These are phyloP conservation scores for Nannobrachium achirus DNA, from an alignment of 2,113 vertebrate species.

Conservation along the genomic window DNA sequence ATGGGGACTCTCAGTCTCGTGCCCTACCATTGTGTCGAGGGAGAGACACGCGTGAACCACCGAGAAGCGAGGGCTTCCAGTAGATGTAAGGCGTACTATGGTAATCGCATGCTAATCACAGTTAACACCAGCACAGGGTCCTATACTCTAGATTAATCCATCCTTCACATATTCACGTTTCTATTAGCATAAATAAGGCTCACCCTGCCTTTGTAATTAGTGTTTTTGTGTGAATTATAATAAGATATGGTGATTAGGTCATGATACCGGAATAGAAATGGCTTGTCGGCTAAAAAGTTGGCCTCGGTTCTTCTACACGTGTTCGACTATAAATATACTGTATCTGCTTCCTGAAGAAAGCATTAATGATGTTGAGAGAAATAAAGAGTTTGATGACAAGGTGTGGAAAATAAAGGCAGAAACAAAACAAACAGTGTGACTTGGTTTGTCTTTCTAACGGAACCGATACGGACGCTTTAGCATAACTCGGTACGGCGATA, in stretches of 20 bases:
- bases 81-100: constrained; percentile 73
- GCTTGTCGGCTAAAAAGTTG: constrained; percentile 67
- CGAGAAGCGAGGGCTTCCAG: constrained; percentile 60
- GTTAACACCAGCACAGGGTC: constrained; percentile 77
- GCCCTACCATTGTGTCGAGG: constrained; percentile 50
- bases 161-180: constrained; percentile 78
- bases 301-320: constrained; percentile 58
- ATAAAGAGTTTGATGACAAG: constrained; percentile 62
- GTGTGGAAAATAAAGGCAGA: constrained; percentile 55
- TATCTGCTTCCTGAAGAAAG: constrained; percentile 61
- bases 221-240: constrained; percentile 80
- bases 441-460: constrained; percentile 22
- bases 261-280: constrained; percentile 76
- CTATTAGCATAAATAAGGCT: constrained; percentile 81
- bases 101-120: constrained; percentile 80
- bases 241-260: constrained; percentile 82
- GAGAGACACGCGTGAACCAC: constrained; percentile 57
- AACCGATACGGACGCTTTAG: background rate
- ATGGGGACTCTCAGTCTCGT: constrained; percentile 65
- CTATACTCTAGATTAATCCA: constrained; percentile 80
- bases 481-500: background rate
- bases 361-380: constrained; percentile 67
- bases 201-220: constrained; percentile 79
- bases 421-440: constrained; percentile 46
- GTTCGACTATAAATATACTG: constrained; percentile 65